Base-by-base conservation (phyloP, 2,113 vertebrate species). In the Cynoglossus semilaevis region DNA sequence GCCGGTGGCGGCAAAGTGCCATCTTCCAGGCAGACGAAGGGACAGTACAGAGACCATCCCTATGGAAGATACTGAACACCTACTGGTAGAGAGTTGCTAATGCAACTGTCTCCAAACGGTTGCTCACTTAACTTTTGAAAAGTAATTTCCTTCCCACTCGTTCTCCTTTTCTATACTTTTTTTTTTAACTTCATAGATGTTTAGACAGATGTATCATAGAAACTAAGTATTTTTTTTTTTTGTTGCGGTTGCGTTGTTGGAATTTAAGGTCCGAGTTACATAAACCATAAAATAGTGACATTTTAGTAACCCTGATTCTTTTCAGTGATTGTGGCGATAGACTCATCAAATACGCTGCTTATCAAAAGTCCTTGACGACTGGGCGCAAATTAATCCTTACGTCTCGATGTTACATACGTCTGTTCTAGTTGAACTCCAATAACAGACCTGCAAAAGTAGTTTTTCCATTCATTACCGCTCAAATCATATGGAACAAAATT, bases 51-150 rank as follows among this genome's bases (percentile, higher is more conserved):
- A 77, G 94, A 97, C 22, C 94, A 98, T 78, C 96, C 96, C 14
- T 98, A 98, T 36, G 91, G 93, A 82, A 92, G 94, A 90, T 97
- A 94, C 91, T 98, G 88, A 94, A 88, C 88, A 89, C 78, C 78
- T 63, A 72, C 91, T 85, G 83, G 86, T 87, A 84, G 87, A 74
- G 75, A 92, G 93, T 91, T 95, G 94, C 83, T 67, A 80, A 90
- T 89, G 91, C 93, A 91, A 91, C 93, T 93, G 90, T 92, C 92
- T 93, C 87, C 91, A 86, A 65, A 93, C 29, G 93, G 93, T 94
- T 93, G 93, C 93, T 82, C 91, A 88, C 93, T 93, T 94, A 94
- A 88, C 89, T 91, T 87, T 93, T 92, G 88, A 94, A 94, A 98
- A 96, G 94, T 95, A 97, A 95, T 95, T 97, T 91, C 92, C 91